Evolutionary conservation across 2,888 invertebrate genomes (phyloP), one percentile per base, ranked within the genome.

Genomic region (Netelia fuscicornis): DNA sequence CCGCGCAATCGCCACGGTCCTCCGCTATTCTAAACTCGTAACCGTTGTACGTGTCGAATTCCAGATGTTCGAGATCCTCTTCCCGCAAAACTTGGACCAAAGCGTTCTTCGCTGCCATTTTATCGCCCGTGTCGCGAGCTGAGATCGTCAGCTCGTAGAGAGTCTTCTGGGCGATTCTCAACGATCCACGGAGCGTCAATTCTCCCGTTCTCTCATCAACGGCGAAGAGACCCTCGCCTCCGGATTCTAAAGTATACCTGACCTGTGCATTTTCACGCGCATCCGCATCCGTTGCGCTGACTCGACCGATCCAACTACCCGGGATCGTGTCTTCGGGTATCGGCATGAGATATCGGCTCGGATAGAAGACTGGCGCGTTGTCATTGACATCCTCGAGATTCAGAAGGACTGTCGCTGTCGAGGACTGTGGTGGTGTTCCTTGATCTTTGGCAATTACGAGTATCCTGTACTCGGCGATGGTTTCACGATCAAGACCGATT

Each of bases 361-460:
- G 99, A 94, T 98, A 98, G 94, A 99, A 98, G 90, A 96, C 96
- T 0, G 99, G 99, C 89, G 96, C 96, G 93, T 99, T 98, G 94
- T 99, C 99, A 93, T 99, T 99, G 13, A 98, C 96, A 94, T 99
- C 99, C 84, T 96, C 94, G 20, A 99, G 96, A 87, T 95, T 96
- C 6, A 99, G 94, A 90, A 96, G 95, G 72, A 99, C 96, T 0
- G 98, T 97, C 9, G 98, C 98, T 0, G 98, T 98, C 8, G 98
- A 98, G 20, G 98, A 98, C 92, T 98, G 97, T 0, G 98, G 97
- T 42, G 98, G 98, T 90, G 96, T 96, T 9, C 98, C 99, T 94
- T 98, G 98, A 95, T 99, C 99, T 94, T 96, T 97, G 13, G 99
- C 99, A 77, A 98, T 95, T 2, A 99, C 97, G 91, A 96, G 95